Percentiles rank a stretch among this genome's conserved stretches.
Conservation (phyloP, 92 coral and sea anemone genomes). For the Porites lobata region DNA sequence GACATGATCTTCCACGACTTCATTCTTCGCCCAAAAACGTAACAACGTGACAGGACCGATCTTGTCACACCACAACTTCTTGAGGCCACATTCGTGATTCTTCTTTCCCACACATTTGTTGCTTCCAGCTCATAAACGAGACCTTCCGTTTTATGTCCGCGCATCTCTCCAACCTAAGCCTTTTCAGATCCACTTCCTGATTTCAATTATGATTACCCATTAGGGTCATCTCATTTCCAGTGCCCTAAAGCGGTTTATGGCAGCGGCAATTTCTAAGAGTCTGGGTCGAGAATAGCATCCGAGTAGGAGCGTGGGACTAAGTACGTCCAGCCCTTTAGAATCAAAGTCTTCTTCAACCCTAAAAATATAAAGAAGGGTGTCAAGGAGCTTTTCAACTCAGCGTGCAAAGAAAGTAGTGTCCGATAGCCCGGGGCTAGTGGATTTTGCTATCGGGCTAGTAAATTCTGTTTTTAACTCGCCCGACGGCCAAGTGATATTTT, state of each 20-base stretch:
- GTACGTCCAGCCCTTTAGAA: conserved; percentile 73
- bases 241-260: conserved; percentile 69
- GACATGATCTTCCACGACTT: neutral
- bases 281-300: conserved; percentile 77
- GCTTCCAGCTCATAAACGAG: neutral
- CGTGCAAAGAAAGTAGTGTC: too few species aligned
- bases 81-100: neutral
- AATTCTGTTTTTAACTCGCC: too few species aligned
- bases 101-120: neutral
- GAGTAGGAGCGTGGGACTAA: conserved; percentile 61
- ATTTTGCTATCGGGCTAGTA: too few species aligned
- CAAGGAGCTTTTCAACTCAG: too few species aligned
- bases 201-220: neutral
- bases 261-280: conserved; percentile 74
- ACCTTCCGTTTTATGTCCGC: neutral
- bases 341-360: conserved; percentile 73
- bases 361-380: conserved; percentile 1
- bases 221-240: conserved; percentile 58
- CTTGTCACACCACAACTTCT: neutral
- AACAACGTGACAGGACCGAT: neutral
- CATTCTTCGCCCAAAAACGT: neutral
- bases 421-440: too few species aligned
- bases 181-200: neutral
- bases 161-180: neutral
- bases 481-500: too few species aligned